Conservation (phyloP, 2,113 vertebrate species). For the Siphamia tubifer region DNA sequence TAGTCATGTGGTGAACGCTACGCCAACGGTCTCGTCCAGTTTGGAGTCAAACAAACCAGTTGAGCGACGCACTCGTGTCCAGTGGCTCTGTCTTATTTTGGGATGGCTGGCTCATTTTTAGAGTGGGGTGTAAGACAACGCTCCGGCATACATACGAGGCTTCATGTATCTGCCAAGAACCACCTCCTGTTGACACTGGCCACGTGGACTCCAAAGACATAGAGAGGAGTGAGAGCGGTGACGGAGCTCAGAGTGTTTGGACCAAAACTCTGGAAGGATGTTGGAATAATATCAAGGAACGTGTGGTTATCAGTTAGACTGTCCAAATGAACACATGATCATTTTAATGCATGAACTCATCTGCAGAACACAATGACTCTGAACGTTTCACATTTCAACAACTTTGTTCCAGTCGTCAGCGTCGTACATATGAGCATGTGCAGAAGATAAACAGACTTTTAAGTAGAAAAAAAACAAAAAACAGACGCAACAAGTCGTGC, state of each 20-base stretch:
- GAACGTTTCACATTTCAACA: too few species aligned
- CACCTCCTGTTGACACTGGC: constrained; percentile 84
- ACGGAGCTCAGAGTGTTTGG: neutral
- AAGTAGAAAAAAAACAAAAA: too few species aligned
- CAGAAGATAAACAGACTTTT: too few species aligned
- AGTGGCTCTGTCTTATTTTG: constrained; percentile 52
- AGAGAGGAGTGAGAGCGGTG: constrained; percentile 30
- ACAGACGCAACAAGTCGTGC: too few species aligned
- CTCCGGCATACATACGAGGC: constrained; percentile 42
- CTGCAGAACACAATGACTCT: too few species aligned
- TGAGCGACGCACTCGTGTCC: constrained; percentile 41
- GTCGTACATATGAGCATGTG: too few species aligned
- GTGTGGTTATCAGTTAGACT: too few species aligned
- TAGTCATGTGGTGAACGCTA: constrained; percentile 1
- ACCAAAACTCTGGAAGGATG: neutral
- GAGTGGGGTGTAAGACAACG: constrained; percentile 53
- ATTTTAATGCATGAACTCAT: too few species aligned
- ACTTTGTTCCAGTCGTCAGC: too few species aligned
- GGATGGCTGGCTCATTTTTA: constrained; percentile 51
- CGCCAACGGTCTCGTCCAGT: constrained; percentile 8
- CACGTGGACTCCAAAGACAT: constrained; percentile 75
- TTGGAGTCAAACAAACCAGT: constrained; percentile 31
- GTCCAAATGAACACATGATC: too few species aligned
- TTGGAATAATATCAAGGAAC: neutral
- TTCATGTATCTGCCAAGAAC: constrained; percentile 58